These are phyloP conservation scores for Timema cristinae DNA, from an alignment of 2,888 invertebrate genomes.

Conservation along the genomic window DNA sequence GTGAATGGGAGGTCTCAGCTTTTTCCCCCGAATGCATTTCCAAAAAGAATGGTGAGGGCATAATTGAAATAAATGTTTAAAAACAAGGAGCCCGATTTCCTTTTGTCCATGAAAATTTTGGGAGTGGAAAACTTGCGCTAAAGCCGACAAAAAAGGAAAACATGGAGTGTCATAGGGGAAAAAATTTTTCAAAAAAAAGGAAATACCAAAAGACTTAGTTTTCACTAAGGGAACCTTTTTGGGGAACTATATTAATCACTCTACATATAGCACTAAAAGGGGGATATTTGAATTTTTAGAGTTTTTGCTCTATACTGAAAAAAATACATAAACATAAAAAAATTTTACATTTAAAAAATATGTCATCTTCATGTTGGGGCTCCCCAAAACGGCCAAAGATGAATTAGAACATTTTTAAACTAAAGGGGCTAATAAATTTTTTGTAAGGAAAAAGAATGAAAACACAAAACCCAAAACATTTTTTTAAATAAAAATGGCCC, in stretches of 20 bases:
- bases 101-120: constrained; percentile 18
- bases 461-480: neutral
- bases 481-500: neutral
- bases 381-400: neutral
- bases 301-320: neutral
- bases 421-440: neutral
- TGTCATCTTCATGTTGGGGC: constrained; percentile 8
- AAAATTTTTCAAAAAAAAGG: constrained; percentile 9
- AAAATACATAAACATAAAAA: neutral
- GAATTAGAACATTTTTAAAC: neutral
- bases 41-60: constrained; percentile 14
- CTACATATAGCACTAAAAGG: constrained; percentile 3
- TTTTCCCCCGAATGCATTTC: constrained; percentile 12
- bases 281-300: constrained; percentile 3
- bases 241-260: neutral
- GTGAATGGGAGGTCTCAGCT: constrained; percentile 14
- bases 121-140: constrained; percentile 18
- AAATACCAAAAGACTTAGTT: neutral
- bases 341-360: neutral
- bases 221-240: neutral
- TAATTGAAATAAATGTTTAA: constrained; percentile 9
- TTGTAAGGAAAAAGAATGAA: constrained; percentile 4
- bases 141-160: constrained; percentile 20
- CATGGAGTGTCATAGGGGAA: constrained; percentile 12
- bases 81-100: constrained; percentile 2